A percentile compares a stretch with the other conserved stretches of the same genome.
Evolutionary conservation across 2,113 vertebrate species (phyloP).

Genomic region (Aepyceros melampus): DNA sequence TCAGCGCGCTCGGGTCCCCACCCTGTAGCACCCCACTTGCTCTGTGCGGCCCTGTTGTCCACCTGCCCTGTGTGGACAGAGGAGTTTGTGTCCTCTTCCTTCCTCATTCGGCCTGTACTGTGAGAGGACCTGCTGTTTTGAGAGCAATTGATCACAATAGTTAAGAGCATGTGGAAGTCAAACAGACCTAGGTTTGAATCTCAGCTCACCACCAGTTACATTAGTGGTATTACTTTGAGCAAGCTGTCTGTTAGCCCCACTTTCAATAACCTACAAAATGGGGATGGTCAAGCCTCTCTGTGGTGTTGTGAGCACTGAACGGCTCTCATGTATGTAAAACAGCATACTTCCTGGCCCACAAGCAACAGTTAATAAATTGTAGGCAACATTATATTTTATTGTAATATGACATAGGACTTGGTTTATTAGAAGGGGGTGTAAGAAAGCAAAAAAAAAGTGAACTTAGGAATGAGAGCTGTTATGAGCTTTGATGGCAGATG

Average conservation of each 20-base stretch:
- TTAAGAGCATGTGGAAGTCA: not conserved
- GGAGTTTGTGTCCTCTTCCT: not conserved
- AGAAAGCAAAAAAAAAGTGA: not conserved
- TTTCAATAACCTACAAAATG: not conserved
- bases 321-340: not conserved
- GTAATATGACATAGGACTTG: not conserved
- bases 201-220: not conserved
- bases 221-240: not conserved
- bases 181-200: not conserved
- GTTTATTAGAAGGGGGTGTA: not conserved
- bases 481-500: not conserved
- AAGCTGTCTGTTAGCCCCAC: accelerated
- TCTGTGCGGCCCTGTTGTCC: not conserved
- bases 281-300: not conserved
- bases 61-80: not conserved
- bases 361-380: not conserved
- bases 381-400: not conserved
- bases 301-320: not conserved
- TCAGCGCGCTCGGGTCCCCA: not conserved
- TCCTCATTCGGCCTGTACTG: accelerated
- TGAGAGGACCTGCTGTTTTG: not conserved
- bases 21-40: accelerated
- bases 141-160: not conserved
- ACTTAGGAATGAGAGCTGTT: not conserved
- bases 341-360: not conserved